Base-by-base conservation (phyloP, 2,113 vertebrate genomes). In the Mormyrus iriodes region DNA sequence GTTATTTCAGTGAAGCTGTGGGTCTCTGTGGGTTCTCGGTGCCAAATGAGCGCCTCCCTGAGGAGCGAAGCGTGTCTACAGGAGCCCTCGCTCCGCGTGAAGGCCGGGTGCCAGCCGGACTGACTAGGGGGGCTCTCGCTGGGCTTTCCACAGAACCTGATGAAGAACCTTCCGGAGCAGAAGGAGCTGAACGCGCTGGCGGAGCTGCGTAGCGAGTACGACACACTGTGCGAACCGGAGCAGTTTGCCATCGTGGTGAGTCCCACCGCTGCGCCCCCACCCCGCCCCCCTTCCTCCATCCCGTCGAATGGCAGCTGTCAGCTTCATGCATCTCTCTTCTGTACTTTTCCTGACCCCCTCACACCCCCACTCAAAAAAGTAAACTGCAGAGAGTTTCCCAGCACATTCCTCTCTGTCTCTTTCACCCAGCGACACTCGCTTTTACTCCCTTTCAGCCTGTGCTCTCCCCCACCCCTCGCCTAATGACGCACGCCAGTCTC, bases 211-310 rank as follows among this genome's bases (percentile, higher is more conserved):
- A 95, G 94, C 90, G 98, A 99, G 92, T 99, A 99, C 87, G 95
- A 98, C 8, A 97, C 99, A 92, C 97, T 99, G 3, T 97, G 98
- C 84, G 98, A 99, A 89, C 96, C 98, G 0, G 98, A 99, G 91
- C 98, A 99, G 44, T 99, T 99, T 95, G 97, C 97, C 94, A 96
- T 99, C 91, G 97, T 99, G 97, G 98, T 99, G 96, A 91, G 98
- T 98, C 95, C 90, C 87, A 5, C 85, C 3, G 58, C 65, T 8
- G 73, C 13, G 24, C 31, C 79, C 46, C 52, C 53, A 0, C 48
- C 53, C 21, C 53, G 1, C 53, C 1, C 21, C 19, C 44, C 3
- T 19, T 58, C 61, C 76, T 35, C 48, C 53, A 21, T 24, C 52
- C 39, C 85, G 31, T 27, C 17, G 76, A 82, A 82, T 92, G n/a